Evolutionary conservation across 1,140 invertebrate species (phyloP).

Genomic region (Lineus longissimus): DNA sequence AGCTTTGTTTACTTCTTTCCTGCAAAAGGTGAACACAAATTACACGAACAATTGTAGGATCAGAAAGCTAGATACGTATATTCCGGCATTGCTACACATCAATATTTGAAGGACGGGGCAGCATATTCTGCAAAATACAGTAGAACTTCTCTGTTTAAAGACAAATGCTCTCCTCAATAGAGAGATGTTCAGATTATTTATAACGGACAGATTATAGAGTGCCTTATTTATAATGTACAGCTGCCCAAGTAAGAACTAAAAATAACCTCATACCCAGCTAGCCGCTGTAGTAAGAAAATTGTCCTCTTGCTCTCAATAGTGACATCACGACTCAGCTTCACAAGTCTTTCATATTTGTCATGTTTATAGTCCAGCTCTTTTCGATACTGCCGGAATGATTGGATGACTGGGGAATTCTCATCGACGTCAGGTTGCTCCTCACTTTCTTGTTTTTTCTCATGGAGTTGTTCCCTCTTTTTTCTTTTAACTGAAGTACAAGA

Average conservation of each 20-base stretch:
- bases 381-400: slow-evolving; percentile 67
- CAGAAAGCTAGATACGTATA: too few species aligned
- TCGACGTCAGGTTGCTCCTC: slow-evolving; percentile 13
- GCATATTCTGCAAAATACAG: too few species aligned
- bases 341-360: slow-evolving; percentile 78
- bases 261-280: slow-evolving; percentile 51
- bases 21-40: slow-evolving; percentile 16
- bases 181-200: too few species aligned
- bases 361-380: slow-evolving; percentile 72
- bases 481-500: too few species aligned
- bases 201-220: too few species aligned
- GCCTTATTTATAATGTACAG: too few species aligned
- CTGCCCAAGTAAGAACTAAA: background rate
- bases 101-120: too few species aligned
- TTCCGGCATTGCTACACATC: too few species aligned
- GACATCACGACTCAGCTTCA: slow-evolving; percentile 81
- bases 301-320: slow-evolving; percentile 87
- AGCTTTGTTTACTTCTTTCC: slow-evolving; percentile 32
- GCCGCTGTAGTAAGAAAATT: slow-evolving; percentile 80
- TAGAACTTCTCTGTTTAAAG: too few species aligned
- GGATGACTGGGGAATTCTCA: slow-evolving; percentile 48
- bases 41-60: slow-evolving; percentile 1
- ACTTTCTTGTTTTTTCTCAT: too few species aligned
- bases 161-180: too few species aligned
- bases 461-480: too few species aligned